Percentiles rank a stretch among this genome's conserved stretches.
phyloP scores from a whole-genome alignment of 2,797 vertebrate species.

The Percopsis omiscomaycus region DNA sequence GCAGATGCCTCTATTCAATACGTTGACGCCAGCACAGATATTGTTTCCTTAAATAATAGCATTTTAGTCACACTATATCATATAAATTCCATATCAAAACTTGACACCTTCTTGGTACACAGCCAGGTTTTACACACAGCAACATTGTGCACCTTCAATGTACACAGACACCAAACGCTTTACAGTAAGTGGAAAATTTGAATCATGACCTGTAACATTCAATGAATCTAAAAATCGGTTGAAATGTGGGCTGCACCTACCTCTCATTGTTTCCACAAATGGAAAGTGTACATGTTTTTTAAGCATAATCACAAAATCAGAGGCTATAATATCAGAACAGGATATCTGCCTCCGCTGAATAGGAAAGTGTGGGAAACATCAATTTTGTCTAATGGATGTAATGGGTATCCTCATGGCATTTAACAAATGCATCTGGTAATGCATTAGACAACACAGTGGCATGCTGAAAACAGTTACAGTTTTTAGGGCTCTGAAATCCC shows the following conservation, averaged over 20 bases:
- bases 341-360: conserved; percentile 37
- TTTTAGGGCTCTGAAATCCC: too few relatives aligned
- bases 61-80: too few relatives aligned
- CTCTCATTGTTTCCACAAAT: conserved; percentile 76
- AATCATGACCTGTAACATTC: conserved; percentile 67
- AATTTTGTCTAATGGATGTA: not conserved
- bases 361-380: conserved; percentile 38
- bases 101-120: conserved; percentile 3
- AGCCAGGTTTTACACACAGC: conserved; percentile 27
- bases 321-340: conserved; percentile 39
- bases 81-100: too few relatives aligned
- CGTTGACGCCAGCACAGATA: too few relatives aligned
- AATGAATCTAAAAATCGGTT: conserved; percentile 53
- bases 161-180: conserved; percentile 58
- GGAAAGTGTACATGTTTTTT: conserved; percentile 58
- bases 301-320: conserved; percentile 50
- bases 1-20: too few relatives aligned
- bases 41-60: too few relatives aligned
- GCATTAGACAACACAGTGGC: not conserved
- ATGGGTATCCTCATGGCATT: not conserved
- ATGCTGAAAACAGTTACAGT: not conserved
- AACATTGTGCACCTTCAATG: conserved; percentile 41
- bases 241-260: conserved; percentile 69
- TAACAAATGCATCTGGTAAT: not conserved
- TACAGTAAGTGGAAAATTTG: conserved; percentile 75